Percentiles rank a stretch among this genome's conserved stretches.
phyloP scores from a whole-genome alignment of 2,113 vertebrate species.

The Nicator chloris region DNA sequence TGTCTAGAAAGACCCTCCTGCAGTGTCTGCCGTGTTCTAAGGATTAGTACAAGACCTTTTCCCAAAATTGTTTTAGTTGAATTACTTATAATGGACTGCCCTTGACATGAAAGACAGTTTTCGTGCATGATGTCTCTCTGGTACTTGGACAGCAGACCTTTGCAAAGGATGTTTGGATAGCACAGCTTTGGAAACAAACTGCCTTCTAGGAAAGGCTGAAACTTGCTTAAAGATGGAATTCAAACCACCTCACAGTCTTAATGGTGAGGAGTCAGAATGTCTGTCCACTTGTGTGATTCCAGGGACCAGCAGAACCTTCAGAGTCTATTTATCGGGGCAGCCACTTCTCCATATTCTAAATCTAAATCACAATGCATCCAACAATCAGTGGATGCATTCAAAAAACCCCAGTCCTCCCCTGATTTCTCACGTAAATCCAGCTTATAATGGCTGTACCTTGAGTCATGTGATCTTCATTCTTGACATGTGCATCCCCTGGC shows the following conservation, averaged over 20 bases:
- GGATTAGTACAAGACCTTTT: neutral
- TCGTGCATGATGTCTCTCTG: neutral
- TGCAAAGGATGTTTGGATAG: neutral
- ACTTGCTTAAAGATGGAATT: neutral
- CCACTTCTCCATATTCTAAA: neutral
- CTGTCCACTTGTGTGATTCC: neutral
- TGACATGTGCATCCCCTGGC: neutral
- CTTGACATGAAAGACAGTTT: neutral
- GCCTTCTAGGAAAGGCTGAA: neutral
- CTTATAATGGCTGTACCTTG: neutral
- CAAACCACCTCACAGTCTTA: neutral
- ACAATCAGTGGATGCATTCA: neutral
- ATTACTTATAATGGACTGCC: accelerated
- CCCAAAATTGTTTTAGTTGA: neutral
- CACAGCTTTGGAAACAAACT: neutral
- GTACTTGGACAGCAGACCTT: neutral
- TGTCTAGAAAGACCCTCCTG: neutral
- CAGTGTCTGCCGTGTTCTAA: neutral
- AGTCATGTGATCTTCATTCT: neutral
- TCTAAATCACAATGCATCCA: neutral
- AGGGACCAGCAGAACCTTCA: neutral
- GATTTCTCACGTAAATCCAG: neutral
- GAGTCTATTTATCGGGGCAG: neutral
- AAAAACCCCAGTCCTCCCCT: neutral
- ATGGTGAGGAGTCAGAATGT: neutral